phyloP scores from a whole-genome alignment of 2,797 vertebrate genomes.

The Pelobates cultripes region DNA sequence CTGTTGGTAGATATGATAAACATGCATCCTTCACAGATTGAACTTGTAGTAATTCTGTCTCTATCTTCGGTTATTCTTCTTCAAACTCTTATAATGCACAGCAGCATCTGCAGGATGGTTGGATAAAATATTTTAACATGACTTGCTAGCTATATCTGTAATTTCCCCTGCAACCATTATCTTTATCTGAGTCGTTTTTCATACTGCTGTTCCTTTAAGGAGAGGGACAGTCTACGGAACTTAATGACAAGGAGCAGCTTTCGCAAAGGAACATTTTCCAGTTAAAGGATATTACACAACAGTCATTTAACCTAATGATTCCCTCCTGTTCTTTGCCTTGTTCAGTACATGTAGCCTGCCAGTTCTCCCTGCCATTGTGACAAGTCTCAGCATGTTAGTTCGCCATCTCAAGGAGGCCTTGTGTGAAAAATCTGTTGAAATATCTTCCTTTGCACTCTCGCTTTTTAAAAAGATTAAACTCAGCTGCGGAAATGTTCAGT shows the following conservation, averaged over 20 bases:
- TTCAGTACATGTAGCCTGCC: constrained; percentile 51
- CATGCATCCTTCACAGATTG: too few species aligned
- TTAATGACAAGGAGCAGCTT: not conserved
- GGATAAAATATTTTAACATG: too few species aligned
- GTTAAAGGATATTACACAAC: constrained; percentile 6
- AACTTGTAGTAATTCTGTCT: too few species aligned
- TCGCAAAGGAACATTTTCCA: not conserved
- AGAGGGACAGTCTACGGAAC: too few species aligned
- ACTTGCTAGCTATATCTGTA: too few species aligned
- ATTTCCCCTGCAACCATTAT: too few species aligned
- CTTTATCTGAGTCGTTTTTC: too few species aligned
- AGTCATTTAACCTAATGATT: constrained; percentile 58
- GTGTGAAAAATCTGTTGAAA: constrained; percentile 6
- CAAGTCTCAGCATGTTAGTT: constrained; percentile 35
- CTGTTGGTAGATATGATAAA: too few species aligned
- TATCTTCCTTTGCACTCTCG: not conserved
- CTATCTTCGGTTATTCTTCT: too few species aligned
- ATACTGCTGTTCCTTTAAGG: too few species aligned
- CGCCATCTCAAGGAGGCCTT: constrained; percentile 10
- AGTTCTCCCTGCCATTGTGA: constrained; percentile 39
- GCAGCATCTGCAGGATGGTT: too few species aligned
- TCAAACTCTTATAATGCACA: too few species aligned
- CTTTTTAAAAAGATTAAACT: not conserved
- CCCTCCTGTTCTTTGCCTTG: constrained; percentile 59
- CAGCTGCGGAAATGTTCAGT: constrained; percentile 6